These are phyloP conservation scores for Drosophila melanica DNA, from an alignment of 1,140 invertebrate genomes.

Conservation along the genomic window DNA sequence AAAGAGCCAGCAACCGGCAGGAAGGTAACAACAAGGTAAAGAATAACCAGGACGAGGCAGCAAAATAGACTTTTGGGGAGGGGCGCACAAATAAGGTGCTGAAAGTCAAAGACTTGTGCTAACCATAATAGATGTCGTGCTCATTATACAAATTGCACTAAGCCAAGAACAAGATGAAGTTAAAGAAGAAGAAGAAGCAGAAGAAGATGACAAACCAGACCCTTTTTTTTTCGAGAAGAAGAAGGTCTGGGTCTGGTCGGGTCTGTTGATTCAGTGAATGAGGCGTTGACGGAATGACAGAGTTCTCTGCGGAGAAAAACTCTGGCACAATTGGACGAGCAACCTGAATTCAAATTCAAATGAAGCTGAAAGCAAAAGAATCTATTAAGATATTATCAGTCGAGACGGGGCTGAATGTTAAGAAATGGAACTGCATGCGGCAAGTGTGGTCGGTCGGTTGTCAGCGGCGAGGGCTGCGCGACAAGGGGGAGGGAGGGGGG, in stretches of 20 bases:
- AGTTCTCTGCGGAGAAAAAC: slow-evolving; percentile 9
- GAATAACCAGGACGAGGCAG: slow-evolving; percentile 9
- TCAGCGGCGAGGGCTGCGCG: not conserved
- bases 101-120: slow-evolving; percentile 74
- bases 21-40: slow-evolving; percentile 20
- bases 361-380: slow-evolving; percentile 70
- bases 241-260: slow-evolving; percentile 9
- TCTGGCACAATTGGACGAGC: not conserved
- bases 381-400: slow-evolving; percentile 80
- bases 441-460: not conserved
- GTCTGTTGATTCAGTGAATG: slow-evolving; percentile 11
- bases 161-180: slow-evolving; percentile 8
- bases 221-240: slow-evolving; percentile 18
- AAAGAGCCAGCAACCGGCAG: not conserved
- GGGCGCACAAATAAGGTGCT: slow-evolving; percentile 65
- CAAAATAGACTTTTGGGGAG: slow-evolving; percentile 9
- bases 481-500: not conserved
- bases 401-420: slow-evolving; percentile 5
- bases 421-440: slow-evolving; percentile 23
- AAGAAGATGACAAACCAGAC: slow-evolving; percentile 12
- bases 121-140: slow-evolving; percentile 64
- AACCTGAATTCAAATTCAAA: slow-evolving; percentile 76
- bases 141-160: slow-evolving; percentile 79
- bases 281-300: slow-evolving; percentile 65
- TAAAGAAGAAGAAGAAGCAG: not conserved